Evolutionary conservation across 92 coral and sea anemone species (phyloP), one percentile per base, ranked within the genome.

Genomic region (Epizoanthus illoricatus): DNA sequence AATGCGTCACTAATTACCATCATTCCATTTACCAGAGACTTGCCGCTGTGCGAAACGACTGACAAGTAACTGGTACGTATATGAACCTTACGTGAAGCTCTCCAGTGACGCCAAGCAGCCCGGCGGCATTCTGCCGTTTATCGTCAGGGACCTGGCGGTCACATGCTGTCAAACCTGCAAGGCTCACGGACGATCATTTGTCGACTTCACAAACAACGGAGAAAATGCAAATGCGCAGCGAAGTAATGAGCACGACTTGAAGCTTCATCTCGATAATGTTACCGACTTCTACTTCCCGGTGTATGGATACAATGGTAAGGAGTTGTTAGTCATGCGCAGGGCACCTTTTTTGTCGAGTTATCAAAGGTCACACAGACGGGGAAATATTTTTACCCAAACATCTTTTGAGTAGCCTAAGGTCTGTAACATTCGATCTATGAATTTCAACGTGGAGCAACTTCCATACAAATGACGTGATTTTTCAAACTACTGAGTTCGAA

Each of bases 91-190:
- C 59, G 81, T 76, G 21, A 42, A 58, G 28, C 17, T 21, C 9
- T 20, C 81, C 17, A 61, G 63, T 24, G 41, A 5, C 8, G 62
- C 81, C 13, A 4, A 40, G 41, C 28, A 62, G 13, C 81, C 81
- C 13, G 65, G 20, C 1, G 81, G 81, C 43, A 76, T 76, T 42
- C 15, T 61, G 4, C 81, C 81, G 39, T 41, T 39, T 42, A 76
- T 76, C 41, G 23, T 76, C 19, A 59, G 63, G 6, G 70, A 76
- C 23, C 42, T 76, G 71, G 81, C 68, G 15, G n/a, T 62, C 20
- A 76, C 81, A 4, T 76, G 81, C 40, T 76, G 81, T 61, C 81
- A 76, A 76, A 76, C 81, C 19, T 76, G 81, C 81, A 76, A 76
- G 40, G 58, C 81, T 76, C 57, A 76, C 45, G 81, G 81, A 12